Evolutionary conservation across 2,888 invertebrate species (phyloP).

Genomic region (Hedya salicella): DNA sequence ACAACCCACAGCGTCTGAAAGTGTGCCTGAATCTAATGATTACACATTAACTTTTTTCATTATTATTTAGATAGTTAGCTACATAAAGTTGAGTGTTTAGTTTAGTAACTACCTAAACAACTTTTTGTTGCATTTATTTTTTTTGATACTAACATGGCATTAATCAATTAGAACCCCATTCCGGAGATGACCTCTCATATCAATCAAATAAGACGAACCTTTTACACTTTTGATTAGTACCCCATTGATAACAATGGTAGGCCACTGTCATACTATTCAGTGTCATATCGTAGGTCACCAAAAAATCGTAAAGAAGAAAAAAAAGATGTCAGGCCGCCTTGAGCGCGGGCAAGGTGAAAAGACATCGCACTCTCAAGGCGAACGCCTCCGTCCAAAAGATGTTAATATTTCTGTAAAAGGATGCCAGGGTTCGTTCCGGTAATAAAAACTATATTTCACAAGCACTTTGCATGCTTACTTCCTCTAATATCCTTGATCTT

Average conservation of each 20-base stretch:
- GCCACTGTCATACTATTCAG: constrained; percentile 8
- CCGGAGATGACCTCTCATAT: not conserved
- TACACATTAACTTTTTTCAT: too few species aligned
- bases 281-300: constrained; percentile 49
- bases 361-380: constrained; percentile 63
- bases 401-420: constrained; percentile 29
- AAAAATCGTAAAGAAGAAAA: constrained; percentile 56
- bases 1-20: too few species aligned
- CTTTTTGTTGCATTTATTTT: too few species aligned
- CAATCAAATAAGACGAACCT: not conserved
- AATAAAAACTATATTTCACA: constrained; percentile 24
- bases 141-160: too few species aligned
- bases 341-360: constrained; percentile 59
- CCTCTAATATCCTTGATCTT: constrained; percentile 27
- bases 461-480: constrained; percentile 4
- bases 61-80: too few species aligned
- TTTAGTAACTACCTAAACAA: too few species aligned
- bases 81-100: too few species aligned
- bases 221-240: not conserved
- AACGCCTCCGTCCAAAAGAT: constrained; percentile 36
- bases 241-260: constrained; percentile 5
- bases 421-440: constrained; percentile 33
- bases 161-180: too few species aligned
- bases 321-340: constrained; percentile 54
- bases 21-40: too few species aligned